Conservation (phyloP, 2,113 vertebrate genomes). For the Microtus pennsylvanicus region DNA sequence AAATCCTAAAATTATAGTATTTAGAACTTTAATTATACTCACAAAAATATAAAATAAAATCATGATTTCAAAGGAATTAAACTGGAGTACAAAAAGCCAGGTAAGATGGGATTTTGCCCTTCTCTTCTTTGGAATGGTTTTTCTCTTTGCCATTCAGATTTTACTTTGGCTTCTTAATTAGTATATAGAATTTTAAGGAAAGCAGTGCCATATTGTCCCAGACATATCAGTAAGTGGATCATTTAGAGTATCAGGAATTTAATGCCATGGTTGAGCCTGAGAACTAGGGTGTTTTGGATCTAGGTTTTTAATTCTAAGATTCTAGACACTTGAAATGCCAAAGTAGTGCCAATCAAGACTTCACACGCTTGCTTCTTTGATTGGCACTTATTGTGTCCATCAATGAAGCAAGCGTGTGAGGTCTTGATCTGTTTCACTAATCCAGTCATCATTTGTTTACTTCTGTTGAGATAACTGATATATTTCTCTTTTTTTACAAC, state of each 20-base stretch:
- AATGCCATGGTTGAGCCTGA: neutral
- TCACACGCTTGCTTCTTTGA: neutral
- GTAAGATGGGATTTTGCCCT: neutral
- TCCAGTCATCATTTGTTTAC: neutral
- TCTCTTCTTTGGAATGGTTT: neutral
- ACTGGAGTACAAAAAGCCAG: neutral
- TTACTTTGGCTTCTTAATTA: neutral
- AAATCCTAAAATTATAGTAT: conserved; percentile 9
- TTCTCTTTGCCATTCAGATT: neutral
- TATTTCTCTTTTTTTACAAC: neutral
- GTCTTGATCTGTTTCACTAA: neutral
- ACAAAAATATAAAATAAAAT: conserved; percentile 4
- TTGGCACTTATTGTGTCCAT: no score
- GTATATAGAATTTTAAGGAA: conserved; percentile 27
- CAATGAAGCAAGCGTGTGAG: no score
- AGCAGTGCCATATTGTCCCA: neutral
- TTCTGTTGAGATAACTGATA: neutral
- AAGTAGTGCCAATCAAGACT: neutral
- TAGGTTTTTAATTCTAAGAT: neutral
- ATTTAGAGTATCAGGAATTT: neutral
- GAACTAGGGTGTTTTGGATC: neutral
- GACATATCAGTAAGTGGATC: neutral
- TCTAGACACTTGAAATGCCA: neutral
- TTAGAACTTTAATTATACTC: neutral
- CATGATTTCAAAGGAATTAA: neutral